Evolutionary conservation across 92 coral and sea anemone species (phyloP).

Genomic region (Zoanthus sansibaricus): DNA sequence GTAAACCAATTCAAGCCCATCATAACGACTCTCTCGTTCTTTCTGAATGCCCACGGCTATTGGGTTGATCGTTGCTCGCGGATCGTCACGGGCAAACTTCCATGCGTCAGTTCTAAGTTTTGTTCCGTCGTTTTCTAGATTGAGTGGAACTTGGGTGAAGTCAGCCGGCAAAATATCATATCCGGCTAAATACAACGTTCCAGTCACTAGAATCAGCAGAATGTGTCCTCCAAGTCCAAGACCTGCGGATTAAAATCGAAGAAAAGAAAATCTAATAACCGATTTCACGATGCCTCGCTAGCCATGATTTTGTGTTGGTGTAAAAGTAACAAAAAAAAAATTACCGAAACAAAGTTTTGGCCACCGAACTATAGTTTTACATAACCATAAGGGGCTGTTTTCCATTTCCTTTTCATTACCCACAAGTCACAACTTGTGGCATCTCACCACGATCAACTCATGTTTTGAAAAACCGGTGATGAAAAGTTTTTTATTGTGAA

Average conservation of each 20-base stretch:
- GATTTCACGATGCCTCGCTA: neutral
- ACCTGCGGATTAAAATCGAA: constrained; percentile 59
- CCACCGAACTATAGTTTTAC: constrained; percentile 66
- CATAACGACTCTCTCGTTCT: constrained; percentile 78
- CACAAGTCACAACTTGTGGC: neutral
- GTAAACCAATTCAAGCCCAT: constrained; percentile 87
- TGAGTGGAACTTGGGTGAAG: constrained; percentile 90
- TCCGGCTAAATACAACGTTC: constrained; percentile 75
- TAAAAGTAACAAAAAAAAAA: constrained; percentile 8
- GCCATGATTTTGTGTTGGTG: neutral
- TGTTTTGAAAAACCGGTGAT: too few relatives aligned
- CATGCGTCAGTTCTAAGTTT: constrained; percentile 97
- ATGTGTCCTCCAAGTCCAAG: constrained; percentile 80
- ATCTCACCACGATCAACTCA: neutral
- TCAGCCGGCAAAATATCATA: constrained; percentile 95
- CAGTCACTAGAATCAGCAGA: constrained; percentile 74
- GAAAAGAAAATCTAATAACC: neutral
- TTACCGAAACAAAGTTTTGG: constrained; percentile 79
- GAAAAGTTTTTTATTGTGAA: neutral
- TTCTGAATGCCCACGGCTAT: constrained; percentile 77
- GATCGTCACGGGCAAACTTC: constrained; percentile 91
- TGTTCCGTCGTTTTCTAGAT: constrained; percentile 85
- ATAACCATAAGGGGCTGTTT: constrained; percentile 47
- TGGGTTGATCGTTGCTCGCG: constrained; percentile 81
- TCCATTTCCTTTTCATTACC: constrained; percentile 20